Evolutionary conservation across 2,113 vertebrate genomes (phyloP).

Genomic region (Pandion haliaetus): DNA sequence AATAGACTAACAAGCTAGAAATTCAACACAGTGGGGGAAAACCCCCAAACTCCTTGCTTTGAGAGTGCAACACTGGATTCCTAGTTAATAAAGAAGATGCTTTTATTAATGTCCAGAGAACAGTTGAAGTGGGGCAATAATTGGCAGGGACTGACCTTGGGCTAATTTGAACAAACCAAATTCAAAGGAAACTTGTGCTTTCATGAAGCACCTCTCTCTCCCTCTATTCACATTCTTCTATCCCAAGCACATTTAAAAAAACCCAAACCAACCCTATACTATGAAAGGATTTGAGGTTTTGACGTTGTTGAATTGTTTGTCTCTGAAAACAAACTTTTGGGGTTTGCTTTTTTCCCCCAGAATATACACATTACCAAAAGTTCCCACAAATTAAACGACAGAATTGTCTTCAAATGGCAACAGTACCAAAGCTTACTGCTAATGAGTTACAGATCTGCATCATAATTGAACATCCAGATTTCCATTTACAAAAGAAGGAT

Average conservation of each 20-base stretch:
- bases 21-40: background rate
- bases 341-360: background rate
- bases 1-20: background rate
- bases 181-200: constrained; percentile 1
- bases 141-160: constrained; percentile 10
- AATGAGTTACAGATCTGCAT: constrained; percentile 68
- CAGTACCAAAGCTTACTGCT: constrained; percentile 2
- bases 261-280: background rate
- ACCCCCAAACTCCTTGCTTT: background rate
- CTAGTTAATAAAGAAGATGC: background rate
- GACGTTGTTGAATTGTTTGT: background rate
- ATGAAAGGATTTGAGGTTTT: background rate
- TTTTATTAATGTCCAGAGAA: constrained; percentile 29
- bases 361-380: background rate
- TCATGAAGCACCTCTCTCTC: background rate
- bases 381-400: constrained; percentile 33
- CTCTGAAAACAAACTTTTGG: background rate
- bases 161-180: background rate
- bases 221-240: background rate
- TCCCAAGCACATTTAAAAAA: background rate
- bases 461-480: constrained; percentile 67
- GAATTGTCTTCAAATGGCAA: constrained; percentile 25
- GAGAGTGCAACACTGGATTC: background rate
- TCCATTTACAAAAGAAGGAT: constrained; percentile 67
- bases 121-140: constrained; percentile 46